These are phyloP conservation scores for Stenichneumon culpator DNA, from an alignment of 2,888 invertebrate species.

Conservation along the genomic window DNA sequence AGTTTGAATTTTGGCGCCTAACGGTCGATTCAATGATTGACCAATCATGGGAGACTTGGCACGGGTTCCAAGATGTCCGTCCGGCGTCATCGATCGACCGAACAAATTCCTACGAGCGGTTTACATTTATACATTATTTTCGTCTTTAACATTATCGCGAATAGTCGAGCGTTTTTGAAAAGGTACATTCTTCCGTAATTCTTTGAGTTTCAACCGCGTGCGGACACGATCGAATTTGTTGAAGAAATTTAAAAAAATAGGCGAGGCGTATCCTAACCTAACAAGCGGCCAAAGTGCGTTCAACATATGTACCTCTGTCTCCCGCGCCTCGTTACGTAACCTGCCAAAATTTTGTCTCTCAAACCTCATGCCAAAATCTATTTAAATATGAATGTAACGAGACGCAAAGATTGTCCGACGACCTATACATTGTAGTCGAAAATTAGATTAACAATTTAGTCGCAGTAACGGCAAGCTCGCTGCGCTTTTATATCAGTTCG, in stretches of 20 bases:
- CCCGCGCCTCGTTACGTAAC: slow-evolving; percentile 58
- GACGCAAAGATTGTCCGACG: slow-evolving; percentile 16
- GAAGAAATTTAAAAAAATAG: slow-evolving; percentile 19
- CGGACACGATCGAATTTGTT: not conserved
- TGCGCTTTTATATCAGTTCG: slow-evolving; percentile 8
- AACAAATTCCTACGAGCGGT: slow-evolving; percentile 16
- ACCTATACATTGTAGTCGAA: slow-evolving; percentile 1
- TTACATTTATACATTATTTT: not conserved
- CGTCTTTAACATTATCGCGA: slow-evolving; percentile 12
- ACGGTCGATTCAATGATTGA: slow-evolving; percentile 10
- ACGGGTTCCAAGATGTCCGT: slow-evolving; percentile 38
- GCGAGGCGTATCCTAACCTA: slow-evolving; percentile 47
- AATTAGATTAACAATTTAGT: slow-evolving; percentile 10
- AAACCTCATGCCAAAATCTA: slow-evolving; percentile 66
- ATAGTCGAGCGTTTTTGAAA: not conserved
- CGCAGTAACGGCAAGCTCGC: not conserved
- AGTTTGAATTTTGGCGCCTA: slow-evolving; percentile 60
- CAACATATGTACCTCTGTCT: slow-evolving; percentile 54
- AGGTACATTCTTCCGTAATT: not conserved
- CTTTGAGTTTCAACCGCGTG: not conserved
- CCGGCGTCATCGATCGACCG: slow-evolving; percentile 51
- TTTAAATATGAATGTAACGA: slow-evolving; percentile 59
- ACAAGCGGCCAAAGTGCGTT: slow-evolving; percentile 56
- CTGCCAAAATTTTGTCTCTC: slow-evolving; percentile 52
- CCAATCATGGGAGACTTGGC: slow-evolving; percentile 32